A percentile compares a stretch with the other conserved stretches of the same genome.
phyloP scores from a whole-genome alignment of 2,113 vertebrate genomes.

The Tapirus terrestris region DNA sequence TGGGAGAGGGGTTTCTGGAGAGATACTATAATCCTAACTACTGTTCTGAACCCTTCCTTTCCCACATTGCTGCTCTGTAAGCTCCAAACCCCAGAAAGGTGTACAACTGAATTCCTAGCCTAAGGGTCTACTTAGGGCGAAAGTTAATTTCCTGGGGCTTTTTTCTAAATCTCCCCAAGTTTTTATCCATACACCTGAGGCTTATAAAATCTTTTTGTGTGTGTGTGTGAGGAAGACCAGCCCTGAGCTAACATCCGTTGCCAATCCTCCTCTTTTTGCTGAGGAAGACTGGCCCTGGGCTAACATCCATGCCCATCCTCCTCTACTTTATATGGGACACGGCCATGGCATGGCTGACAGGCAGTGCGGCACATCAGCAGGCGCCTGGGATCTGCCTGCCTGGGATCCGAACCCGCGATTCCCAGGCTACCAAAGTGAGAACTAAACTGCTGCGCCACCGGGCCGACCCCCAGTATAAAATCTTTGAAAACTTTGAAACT shows the following conservation, averaged over 20 bases:
- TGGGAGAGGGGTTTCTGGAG: neutral
- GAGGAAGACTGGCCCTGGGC: no score
- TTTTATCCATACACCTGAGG: neutral
- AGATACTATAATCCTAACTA: neutral
- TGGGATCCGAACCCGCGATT: no score
- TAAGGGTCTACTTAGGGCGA: neutral
- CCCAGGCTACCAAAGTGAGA: no score
- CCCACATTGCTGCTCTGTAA: neutral
- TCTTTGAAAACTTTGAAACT: conserved; percentile 1
- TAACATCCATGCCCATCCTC: no score
- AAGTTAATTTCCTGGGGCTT: conserved; percentile 5
- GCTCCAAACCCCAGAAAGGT: neutral
- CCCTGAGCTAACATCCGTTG: no score
- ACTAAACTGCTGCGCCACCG: no score
- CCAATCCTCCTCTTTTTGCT: no score
- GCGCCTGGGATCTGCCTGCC: no score
- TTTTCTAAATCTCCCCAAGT: neutral
- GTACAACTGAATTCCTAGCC: neutral
- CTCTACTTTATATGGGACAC: no score
- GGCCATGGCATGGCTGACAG: no score
- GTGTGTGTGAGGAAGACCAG: no score
- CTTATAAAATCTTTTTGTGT: conserved; percentile 9
- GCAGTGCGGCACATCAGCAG: no score
- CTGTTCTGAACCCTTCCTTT: neutral
- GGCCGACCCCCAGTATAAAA: neutral